Evolutionary conservation across 2,797 vertebrate genomes (phyloP).

Genomic region (Aplochiton taeniatus): DNA sequence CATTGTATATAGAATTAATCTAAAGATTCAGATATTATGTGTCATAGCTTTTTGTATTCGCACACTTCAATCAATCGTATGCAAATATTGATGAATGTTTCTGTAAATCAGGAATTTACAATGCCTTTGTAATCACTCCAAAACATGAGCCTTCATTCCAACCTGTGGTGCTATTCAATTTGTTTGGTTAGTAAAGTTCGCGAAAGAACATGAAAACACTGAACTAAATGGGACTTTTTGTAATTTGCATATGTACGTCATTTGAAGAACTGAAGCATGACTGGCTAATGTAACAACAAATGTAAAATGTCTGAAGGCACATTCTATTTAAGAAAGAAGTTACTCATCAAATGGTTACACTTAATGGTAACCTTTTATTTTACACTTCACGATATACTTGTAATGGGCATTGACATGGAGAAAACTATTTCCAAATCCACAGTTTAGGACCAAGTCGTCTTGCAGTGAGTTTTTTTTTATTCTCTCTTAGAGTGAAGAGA

Average conservation of each 20-base stretch:
- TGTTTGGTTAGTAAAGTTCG: conserved; percentile 20
- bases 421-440: background rate
- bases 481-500: background rate
- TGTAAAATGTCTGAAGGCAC: conserved; percentile 67
- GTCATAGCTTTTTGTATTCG: conserved; percentile 69
- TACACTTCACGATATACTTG: conserved; percentile 46
- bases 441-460: too few relatives aligned
- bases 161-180: conserved; percentile 4
- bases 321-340: conserved; percentile 58
- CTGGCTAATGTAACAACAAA: conserved; percentile 57
- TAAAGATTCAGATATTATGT: conserved; percentile 66
- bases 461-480: too few relatives aligned
- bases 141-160: background rate
- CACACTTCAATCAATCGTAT: conserved; percentile 68
- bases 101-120: conserved; percentile 76
- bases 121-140: conserved; percentile 42
- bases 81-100: conserved; percentile 69
- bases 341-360: conserved; percentile 64
- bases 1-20: conserved; percentile 72
- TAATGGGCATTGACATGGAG: background rate
- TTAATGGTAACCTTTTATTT: conserved; percentile 66
- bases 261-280: conserved; percentile 37
- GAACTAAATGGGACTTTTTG: conserved; percentile 39
- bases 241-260: conserved; percentile 46
- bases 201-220: conserved; percentile 36